A percentile compares a stretch with the other conserved stretches of the same genome.
Conservation (phyloP, 2,113 vertebrate genomes). For the Philantomba maxwellii region DNA sequence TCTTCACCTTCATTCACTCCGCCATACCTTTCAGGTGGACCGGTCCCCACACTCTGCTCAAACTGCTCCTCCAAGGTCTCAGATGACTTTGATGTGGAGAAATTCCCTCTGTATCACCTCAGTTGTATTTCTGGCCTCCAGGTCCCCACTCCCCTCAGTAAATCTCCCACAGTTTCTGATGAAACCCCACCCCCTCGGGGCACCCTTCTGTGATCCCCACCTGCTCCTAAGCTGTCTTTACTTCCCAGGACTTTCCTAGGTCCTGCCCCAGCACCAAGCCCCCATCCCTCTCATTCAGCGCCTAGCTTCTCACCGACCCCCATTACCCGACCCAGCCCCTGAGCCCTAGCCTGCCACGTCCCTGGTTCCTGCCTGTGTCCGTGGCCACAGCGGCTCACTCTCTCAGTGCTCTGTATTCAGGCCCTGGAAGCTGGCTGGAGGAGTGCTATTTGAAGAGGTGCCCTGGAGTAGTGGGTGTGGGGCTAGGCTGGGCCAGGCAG, state of each 20-base stretch:
- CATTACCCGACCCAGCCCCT: not conserved
- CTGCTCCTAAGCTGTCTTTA: not conserved
- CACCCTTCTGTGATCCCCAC: not conserved
- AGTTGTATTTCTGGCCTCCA: not conserved
- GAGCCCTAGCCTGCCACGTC: not conserved
- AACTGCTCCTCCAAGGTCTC: not conserved
- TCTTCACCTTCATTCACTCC: not conserved
- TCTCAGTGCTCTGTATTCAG: not conserved
- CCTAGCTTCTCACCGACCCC: not conserved
- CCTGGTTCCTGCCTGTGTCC: not conserved
- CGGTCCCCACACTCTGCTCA: not conserved
- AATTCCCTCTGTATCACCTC: not conserved
- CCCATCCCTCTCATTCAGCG: not conserved
- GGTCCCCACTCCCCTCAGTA: not conserved
- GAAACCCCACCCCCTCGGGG: not conserved
- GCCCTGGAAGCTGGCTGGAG: not conserved
- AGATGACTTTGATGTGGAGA: not conserved
- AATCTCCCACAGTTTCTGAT: not conserved
- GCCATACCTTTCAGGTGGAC: not conserved
- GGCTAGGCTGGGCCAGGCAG: not conserved
- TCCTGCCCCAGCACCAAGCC: not conserved
- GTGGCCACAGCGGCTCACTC: not conserved
- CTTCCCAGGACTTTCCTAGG: no score
- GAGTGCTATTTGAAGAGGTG: conserved; percentile 35
- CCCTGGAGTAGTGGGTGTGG: not conserved